Evolutionary conservation across 2,888 invertebrate species (phyloP).

Genomic region (Sminthurinus aureus): DNA sequence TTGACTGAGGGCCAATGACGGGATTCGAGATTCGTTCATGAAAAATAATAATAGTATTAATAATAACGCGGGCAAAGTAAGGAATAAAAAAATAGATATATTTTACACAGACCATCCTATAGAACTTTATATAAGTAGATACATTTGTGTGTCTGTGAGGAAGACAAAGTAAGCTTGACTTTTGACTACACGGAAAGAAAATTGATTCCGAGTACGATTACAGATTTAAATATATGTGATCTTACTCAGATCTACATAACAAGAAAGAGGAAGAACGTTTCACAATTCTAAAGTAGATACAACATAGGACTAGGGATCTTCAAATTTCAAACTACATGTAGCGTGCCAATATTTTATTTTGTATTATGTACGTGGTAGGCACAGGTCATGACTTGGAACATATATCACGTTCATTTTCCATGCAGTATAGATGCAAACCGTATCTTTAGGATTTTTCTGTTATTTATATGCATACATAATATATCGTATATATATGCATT

Average conservation of each 20-base stretch:
- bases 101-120: too few relatives aligned
- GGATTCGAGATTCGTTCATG: background rate
- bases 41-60: constrained; percentile 19
- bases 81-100: too few relatives aligned
- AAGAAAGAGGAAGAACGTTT: background rate
- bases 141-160: background rate
- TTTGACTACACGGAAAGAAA: constrained; percentile 19
- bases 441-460: background rate
- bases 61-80: too few relatives aligned
- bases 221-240: background rate
- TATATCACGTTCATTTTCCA: background rate
- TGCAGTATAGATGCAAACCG: background rate
- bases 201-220: constrained; percentile 2
- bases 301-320: background rate
- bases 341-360: constrained; percentile 25
- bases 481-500: background rate
- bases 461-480: background rate
- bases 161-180: background rate
- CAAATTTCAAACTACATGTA: background rate
- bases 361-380: background rate
- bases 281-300: background rate
- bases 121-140: too few relatives aligned
- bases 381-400: constrained; percentile 31
- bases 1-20: constrained; percentile 18
- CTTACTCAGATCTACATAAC: background rate